A percentile compares a stretch with the other conserved stretches of the same genome.
These are phyloP conservation scores for Lepilemur septentrionalis DNA, from an alignment of 2,797 vertebrate species.

Conservation along the genomic window DNA sequence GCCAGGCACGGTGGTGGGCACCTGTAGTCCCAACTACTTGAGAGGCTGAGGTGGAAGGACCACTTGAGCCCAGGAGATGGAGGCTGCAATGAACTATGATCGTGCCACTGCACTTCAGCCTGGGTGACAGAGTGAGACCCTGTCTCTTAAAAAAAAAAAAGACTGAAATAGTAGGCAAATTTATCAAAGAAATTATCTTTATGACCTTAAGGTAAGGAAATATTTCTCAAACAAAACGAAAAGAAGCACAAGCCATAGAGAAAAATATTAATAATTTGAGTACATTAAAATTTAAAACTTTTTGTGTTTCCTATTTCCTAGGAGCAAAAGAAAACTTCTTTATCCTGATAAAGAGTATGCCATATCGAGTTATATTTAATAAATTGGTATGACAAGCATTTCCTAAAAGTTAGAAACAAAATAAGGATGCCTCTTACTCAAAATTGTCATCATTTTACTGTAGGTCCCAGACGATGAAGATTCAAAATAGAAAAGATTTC, in stretches of 20 bases:
- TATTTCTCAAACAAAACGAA: not conserved
- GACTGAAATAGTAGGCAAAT: not conserved
- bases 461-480: not conserved
- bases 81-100: too few species aligned
- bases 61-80: too few species aligned
- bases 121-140: too few species aligned
- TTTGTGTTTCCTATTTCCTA: not conserved
- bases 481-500: not conserved
- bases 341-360: not conserved
- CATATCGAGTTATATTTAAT: not conserved
- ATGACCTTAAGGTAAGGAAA: not conserved
- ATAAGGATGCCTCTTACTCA: not conserved
- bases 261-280: not conserved
- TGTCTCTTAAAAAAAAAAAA: not conserved
- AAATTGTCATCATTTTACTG: not conserved
- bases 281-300: not conserved
- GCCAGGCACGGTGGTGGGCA: too few species aligned
- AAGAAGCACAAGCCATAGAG: not conserved
- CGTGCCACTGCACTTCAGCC: too few species aligned
- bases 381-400: not conserved
- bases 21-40: too few species aligned
- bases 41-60: too few species aligned
- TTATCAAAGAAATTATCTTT: not conserved
- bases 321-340: not conserved
- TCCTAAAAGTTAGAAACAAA: constrained; percentile 2